Conservation (phyloP, 2,888 invertebrate species). For the Tortrix viridana region DNA sequence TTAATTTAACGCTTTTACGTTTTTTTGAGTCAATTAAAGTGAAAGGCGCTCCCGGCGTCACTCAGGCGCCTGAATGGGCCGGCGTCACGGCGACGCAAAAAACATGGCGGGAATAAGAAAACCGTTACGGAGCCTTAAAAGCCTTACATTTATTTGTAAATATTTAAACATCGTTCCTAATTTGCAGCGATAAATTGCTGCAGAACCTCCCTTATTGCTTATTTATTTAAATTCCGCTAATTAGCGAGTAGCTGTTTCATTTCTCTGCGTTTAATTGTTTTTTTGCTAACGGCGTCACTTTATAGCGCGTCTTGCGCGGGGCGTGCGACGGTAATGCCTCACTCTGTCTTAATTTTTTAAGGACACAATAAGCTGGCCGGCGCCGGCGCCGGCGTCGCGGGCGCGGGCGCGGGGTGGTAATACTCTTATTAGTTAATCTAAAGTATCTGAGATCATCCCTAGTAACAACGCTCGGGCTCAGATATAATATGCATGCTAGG, state of each 20-base stretch:
- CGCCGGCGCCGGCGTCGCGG: neutral
- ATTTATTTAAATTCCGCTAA: conserved; percentile 63
- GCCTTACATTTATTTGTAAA: conserved; percentile 24
- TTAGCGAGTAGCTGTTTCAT: conserved; percentile 47
- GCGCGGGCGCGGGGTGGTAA: too few species aligned
- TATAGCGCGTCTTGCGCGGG: conserved; percentile 12
- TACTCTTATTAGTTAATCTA: too few species aligned
- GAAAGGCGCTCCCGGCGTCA: neutral
- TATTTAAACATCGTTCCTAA: conserved; percentile 31
- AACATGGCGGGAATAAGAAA: conserved; percentile 15
- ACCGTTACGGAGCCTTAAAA: conserved; percentile 25
- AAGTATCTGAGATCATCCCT: too few species aligned
- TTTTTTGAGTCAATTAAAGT: conserved; percentile 14
- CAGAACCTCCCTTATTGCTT: conserved; percentile 54
- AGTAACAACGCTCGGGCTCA: too few species aligned
- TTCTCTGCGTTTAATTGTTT: conserved; percentile 48
- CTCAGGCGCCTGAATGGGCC: too few species aligned
- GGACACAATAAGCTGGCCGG: conserved; percentile 20
- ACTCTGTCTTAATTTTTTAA: conserved; percentile 17
- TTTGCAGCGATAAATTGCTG: conserved; percentile 36
- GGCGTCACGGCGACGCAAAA: too few species aligned
- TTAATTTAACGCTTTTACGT: conserved; percentile 5
- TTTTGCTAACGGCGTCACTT: conserved; percentile 28
- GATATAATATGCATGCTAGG: too few species aligned
- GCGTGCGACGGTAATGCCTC: conserved; percentile 3